These are phyloP conservation scores for Pyxicephalus adspersus DNA, from an alignment of 2,113 vertebrate species.

Conservation along the genomic window DNA sequence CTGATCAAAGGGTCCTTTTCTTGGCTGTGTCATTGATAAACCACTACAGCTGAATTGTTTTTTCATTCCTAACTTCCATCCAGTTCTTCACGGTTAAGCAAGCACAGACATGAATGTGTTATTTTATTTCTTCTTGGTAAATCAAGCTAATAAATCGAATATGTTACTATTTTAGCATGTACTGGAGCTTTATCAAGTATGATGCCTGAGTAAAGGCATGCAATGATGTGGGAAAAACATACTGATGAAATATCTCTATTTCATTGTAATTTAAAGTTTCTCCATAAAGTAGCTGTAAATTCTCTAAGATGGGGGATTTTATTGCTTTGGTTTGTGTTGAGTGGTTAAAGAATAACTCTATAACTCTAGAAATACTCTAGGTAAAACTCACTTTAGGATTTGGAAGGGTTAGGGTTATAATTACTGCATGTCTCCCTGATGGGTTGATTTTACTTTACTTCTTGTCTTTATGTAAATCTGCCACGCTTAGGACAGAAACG, in stretches of 20 bases:
- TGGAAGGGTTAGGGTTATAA: too few species aligned
- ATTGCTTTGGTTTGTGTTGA: background rate
- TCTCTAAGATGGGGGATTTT: background rate
- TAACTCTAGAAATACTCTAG: too few species aligned
- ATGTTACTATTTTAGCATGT: background rate
- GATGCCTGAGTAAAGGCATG: slow-evolving; percentile 28
- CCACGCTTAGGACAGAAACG: too few species aligned
- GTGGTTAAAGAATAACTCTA: too few species aligned
- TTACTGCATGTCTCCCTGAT: too few species aligned
- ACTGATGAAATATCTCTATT: background rate
- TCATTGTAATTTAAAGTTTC: slow-evolving; percentile 3
- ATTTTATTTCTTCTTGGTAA: background rate
- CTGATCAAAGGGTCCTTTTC: background rate
- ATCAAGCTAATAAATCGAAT: background rate
- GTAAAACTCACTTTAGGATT: too few species aligned
- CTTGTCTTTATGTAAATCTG: too few species aligned
- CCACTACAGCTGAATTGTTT: slow-evolving; percentile 8
- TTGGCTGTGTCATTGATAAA: background rate
- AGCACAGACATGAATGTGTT: background rate
- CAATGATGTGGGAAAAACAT: background rate
- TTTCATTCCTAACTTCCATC: slow-evolving; percentile 14
- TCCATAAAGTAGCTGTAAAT: background rate
- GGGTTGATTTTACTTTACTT: too few species aligned
- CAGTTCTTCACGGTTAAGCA: background rate
- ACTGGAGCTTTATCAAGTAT: slow-evolving; percentile 22